Evolutionary conservation across 1,140 invertebrate species (phyloP), one percentile per base, ranked within the genome.

Genomic region (Drosophila eugracilis): DNA sequence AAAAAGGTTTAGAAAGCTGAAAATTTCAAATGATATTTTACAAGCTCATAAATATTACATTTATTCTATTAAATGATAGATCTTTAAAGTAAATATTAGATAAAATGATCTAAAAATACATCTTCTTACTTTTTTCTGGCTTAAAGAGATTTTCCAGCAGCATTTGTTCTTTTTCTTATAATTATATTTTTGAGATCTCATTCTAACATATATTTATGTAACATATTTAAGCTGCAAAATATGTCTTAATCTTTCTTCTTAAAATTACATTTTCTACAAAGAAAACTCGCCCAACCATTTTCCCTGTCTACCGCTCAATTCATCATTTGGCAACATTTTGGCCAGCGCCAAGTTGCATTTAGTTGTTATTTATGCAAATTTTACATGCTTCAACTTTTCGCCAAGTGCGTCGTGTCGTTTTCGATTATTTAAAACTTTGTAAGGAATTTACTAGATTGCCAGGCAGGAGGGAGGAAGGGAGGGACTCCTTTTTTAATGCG

Each of bases 351-450:
- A 90, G 75, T 90, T 90, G 81, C 81, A 90, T 90, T 90, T 83
- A 90, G 70, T 72, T 90, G 65, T 75, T 88, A 90, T 90, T 90
- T 90, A 90, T 90, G 86, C 88, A 90, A 90, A 90, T 90, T 90
- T 79, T 52, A 69, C 88, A 90, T 90, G 86, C 59, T 76, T 83
- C 84, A 88, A 88, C 84, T 88, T 88, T 76, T 80, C 58, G 66
- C 70, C 84, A 86, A 86, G 83, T 86, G 83, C 81, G 73, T 86
- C 70, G 78, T 83, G 83, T 83, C 84, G 83, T 89, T 88, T 84
- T 89, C 83, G 85, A 88, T 88, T 88, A 88, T 88, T 88, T 88
- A 88, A 89, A 88, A 88, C 83, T 88, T 88, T 86, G 52, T 60
- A 49, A 47, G 58, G 67, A 86, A 77, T 80, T 86, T 88, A 63